phyloP scores from a whole-genome alignment of 2,113 vertebrate species.

The Etheostoma spectabile region DNA sequence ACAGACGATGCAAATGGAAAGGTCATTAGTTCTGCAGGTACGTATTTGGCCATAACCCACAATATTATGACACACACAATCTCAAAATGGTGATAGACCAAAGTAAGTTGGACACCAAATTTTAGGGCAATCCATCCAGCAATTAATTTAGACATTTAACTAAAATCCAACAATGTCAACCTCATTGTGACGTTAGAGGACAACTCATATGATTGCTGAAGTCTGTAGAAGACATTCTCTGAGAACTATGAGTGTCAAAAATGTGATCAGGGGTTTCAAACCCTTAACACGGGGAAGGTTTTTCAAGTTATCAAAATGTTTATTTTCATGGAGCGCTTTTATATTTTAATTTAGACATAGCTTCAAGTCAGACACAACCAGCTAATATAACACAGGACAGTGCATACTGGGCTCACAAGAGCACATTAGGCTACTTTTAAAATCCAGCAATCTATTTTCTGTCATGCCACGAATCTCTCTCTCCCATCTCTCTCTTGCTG shows the following conservation, averaged over 20 bases:
- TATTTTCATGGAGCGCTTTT: background rate
- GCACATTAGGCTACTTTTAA: conserved; percentile 17
- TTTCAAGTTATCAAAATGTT: background rate
- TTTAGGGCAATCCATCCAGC: background rate
- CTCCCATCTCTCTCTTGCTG: conserved; percentile 17
- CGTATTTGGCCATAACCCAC: background rate
- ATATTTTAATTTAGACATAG: background rate
- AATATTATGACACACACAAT: background rate
- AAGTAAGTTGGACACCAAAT: background rate
- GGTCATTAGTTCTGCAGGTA: background rate
- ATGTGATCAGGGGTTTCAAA: background rate
- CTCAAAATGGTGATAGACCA: background rate
- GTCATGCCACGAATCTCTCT: conserved; percentile 33
- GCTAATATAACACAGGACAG: background rate
- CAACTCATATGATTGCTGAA: too few species aligned
- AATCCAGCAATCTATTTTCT: conserved; percentile 14
- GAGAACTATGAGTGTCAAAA: background rate
- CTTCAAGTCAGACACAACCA: background rate
- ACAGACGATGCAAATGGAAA: background rate
- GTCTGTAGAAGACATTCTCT: too few species aligned
- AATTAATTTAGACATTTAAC: background rate
- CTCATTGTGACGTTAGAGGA: too few species aligned
- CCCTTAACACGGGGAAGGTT: background rate
- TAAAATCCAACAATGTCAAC: too few species aligned
- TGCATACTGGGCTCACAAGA: background rate